Evolutionary conservation across 2,797 vertebrate species (phyloP).

Genomic region (Catamblyrhynchus diadema): DNA sequence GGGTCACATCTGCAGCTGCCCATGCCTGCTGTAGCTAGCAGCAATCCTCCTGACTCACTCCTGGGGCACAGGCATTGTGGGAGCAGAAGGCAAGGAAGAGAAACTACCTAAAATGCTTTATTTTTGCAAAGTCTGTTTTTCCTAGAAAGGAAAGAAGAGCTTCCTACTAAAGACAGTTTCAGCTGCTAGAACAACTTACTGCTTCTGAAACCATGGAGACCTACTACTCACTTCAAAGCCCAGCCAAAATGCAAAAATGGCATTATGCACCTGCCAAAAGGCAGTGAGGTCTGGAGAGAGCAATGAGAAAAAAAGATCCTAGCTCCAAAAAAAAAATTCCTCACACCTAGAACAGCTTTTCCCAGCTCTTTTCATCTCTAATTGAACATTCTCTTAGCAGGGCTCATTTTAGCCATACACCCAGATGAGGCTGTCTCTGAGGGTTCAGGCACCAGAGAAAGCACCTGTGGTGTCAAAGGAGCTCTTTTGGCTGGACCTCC

Average conservation of each 20-base stretch:
- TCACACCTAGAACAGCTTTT: not conserved
- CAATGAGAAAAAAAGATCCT: not conserved
- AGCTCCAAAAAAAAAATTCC: not conserved
- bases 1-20: conserved; percentile 30
- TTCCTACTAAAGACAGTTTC: conserved; percentile 17
- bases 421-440: not conserved
- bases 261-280: not conserved
- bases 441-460: not conserved
- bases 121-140: conserved; percentile 35
- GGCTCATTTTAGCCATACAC: not conserved
- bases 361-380: not conserved
- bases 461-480: not conserved
- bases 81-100: conserved; percentile 33
- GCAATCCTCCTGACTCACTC: conserved; percentile 4
- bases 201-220: conserved; percentile 53
- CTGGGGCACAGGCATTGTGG: not conserved
- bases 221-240: conserved; percentile 31
- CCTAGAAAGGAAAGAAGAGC: conserved; percentile 55
- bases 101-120: conserved; percentile 28
- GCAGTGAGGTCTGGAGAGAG: not conserved
- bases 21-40: not conserved
- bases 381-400: not conserved
- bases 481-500: not conserved
- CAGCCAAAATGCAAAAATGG: conserved; percentile 15
- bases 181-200: conserved; percentile 21